Evolutionary conservation across 2,797 vertebrate species (phyloP).

Genomic region (Tragelaphus oryx): DNA sequence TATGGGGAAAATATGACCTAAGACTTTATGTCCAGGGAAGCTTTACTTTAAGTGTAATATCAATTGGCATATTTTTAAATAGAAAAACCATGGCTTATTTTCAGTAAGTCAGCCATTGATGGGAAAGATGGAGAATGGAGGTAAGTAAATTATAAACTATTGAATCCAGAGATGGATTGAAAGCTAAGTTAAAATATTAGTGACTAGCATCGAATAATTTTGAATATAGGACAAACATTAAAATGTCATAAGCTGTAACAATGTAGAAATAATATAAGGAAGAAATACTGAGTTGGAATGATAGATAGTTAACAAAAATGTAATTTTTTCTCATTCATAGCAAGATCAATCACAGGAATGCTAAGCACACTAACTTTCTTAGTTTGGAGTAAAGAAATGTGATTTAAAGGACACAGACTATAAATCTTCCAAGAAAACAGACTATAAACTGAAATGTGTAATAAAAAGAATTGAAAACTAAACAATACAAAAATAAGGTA

Average conservation of each 20-base stretch:
- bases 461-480: slow-evolving; percentile 1
- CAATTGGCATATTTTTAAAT: neutral
- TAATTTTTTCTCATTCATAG: neutral
- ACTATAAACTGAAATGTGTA: neutral
- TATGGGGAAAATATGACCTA: neutral
- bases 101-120: neutral
- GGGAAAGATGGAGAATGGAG: neutral
- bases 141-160: neutral
- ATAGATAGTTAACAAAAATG: neutral
- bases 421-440: neutral
- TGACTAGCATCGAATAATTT: neutral
- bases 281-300: neutral
- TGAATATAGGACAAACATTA: neutral
- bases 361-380: neutral
- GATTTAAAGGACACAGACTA: neutral
- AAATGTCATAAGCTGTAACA: neutral
- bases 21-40: neutral
- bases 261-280: neutral
- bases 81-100: neutral
- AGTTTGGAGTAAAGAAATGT: neutral
- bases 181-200: neutral
- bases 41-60: neutral
- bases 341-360: neutral
- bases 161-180: neutral
- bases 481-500: neutral